Evolutionary conservation across 1,140 invertebrate species (phyloP), one percentile per base, ranked within the genome.

Genomic region (Drosophila orosa): DNA sequence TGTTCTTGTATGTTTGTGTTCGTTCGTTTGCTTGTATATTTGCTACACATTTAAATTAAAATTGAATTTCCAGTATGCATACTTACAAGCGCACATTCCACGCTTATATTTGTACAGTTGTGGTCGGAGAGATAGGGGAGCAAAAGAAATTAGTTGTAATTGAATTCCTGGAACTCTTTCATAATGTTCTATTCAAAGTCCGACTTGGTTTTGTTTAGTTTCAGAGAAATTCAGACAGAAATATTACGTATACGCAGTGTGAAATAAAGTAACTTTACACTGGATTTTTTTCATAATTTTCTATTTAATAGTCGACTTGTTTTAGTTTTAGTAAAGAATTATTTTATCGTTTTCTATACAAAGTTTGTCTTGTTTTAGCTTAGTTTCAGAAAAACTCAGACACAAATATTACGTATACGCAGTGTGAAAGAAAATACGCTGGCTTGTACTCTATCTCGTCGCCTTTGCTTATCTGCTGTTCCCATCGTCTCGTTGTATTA

Each of bases 21-120:
- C 31, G 37, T 37, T 33, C 31, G 31, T 8, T 50, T 56, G 69
- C 22, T 22, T 45, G 69, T 57, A 50, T 74, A 54, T 57, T 47
- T 74, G 52, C 54, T 37, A 42, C 73, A 17, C 73, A 66, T 76
- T 59, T 59, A 76, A 76, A 76, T 76, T 76, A 68, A 76, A 76
- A 76, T 76, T 76, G 73, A 76, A 67, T 76, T 76, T 76, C 39
- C 72, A 67, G 55, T 12, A 52, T 33, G 39, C 71, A 63, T 47
- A 48, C 61, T 33, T 45, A 57, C 33, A 65, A 33, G 61, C 61
- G 50, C 37, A 68, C 61, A 35, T 31, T 44, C 10, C 44, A 17
- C 22, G 22, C 61, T 29, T 19, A 27, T 19, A 66, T 66, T 31
- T 27, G 9, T 13, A 66, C 65, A 68, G 45, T 37, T 54, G 45